Percentiles rank a stretch among this genome's conserved stretches.
These are phyloP conservation scores for Nerophis lumbriciformis DNA, from an alignment of 2,113 vertebrate genomes.

Conservation along the genomic window DNA sequence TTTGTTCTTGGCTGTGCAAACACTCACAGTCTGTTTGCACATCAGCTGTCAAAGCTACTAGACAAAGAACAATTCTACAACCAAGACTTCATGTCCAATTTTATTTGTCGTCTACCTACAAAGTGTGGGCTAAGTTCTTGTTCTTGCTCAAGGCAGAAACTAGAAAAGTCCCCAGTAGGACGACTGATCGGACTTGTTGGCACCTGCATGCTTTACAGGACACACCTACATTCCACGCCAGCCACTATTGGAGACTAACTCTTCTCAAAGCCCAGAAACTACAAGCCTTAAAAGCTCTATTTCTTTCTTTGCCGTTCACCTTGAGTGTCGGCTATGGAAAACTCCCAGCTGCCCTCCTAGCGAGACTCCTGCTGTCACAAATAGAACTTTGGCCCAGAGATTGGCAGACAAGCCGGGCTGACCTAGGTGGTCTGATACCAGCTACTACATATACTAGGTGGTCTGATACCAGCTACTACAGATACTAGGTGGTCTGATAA, in stretches of 20 bases:
- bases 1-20: conserved; percentile 46
- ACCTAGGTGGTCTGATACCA: too few relatives aligned
- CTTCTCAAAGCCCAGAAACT: neutral
- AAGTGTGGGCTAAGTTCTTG: too few relatives aligned
- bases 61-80: too few relatives aligned
- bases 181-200: conserved; percentile 10
- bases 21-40: neutral
- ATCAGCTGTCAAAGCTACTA: too few relatives aligned
- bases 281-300: neutral
- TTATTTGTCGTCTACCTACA: too few relatives aligned
- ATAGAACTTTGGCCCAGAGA: conserved; percentile 35
- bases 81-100: too few relatives aligned
- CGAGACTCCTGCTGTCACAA: conserved; percentile 31
- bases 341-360: neutral
- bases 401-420: conserved; percentile 30
- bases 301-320: too few relatives aligned
- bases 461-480: too few relatives aligned
- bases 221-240: conserved; percentile 27
- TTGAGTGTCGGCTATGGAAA: neutral
- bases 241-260: neutral
- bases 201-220: conserved; percentile 6
- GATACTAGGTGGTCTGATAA: too few relatives aligned
- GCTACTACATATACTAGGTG: too few relatives aligned
- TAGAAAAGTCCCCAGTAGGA: neutral
- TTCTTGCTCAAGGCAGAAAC: neutral